A percentile compares a stretch with the other conserved stretches of the same genome.
Evolutionary conservation across 1,140 invertebrate species (phyloP).

Genomic region (Hydropsyche tenuis): DNA sequence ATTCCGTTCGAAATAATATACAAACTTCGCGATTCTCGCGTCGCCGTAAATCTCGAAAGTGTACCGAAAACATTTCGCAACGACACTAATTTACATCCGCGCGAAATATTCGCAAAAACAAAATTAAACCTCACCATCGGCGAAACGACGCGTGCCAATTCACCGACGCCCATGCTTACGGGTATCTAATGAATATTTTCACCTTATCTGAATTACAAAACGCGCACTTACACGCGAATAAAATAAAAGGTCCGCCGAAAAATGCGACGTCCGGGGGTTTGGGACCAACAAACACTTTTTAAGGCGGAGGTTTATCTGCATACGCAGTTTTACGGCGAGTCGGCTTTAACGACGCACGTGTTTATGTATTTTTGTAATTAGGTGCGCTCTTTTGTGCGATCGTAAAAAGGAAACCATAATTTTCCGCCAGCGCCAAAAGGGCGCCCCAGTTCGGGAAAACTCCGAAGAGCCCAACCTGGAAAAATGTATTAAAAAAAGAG

Average conservation of each 20-base stretch:
- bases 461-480: constrained; percentile 7
- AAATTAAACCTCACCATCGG: constrained; percentile 4
- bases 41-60: too few species aligned
- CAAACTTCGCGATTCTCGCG: too few species aligned
- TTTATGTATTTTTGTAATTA: constrained; percentile 48
- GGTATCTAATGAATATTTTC: constrained; percentile 15
- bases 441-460: constrained; percentile 26
- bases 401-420: constrained; percentile 45
- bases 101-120: not conserved
- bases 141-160: not conserved
- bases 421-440: constrained; percentile 30
- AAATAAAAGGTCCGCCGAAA: constrained; percentile 1
- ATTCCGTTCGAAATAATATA: too few species aligned
- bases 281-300: too few species aligned
- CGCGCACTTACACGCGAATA: not conserved
- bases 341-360: constrained; percentile 40
- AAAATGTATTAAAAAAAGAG: constrained; percentile 7
- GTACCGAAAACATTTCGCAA: too few species aligned
- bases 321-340: constrained; percentile 31
- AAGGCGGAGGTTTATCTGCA: constrained; percentile 29
- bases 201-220: constrained; percentile 27
- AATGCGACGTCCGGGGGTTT: too few species aligned
- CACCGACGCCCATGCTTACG: not conserved
- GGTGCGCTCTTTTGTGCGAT: constrained; percentile 45
- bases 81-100: too few species aligned